phyloP scores from a whole-genome alignment of 2,888 invertebrate species.

The Keiferia lycopersicella region DNA sequence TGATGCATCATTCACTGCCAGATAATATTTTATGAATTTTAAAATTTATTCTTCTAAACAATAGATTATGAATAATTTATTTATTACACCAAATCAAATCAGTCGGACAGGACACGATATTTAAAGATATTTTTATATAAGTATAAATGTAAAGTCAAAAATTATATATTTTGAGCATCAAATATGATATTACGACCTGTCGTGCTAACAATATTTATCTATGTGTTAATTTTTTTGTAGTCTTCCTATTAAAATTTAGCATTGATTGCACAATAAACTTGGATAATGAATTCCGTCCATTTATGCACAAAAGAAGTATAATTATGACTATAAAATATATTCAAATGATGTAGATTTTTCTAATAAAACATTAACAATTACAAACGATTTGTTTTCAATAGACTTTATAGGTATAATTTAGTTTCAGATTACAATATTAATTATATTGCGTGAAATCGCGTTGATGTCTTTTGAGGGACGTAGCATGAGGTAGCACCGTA shows the following conservation, averaged over 20 bases:
- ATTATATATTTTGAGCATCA: slow-evolving; percentile 26
- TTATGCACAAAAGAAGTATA: slow-evolving; percentile 28
- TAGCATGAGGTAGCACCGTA: neutral
- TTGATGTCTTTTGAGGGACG: slow-evolving; percentile 11
- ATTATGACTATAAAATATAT: slow-evolving; percentile 16
- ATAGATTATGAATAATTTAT: neutral
- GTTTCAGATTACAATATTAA: too few species aligned
- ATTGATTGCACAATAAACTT: slow-evolving; percentile 44
- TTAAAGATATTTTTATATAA: slow-evolving; percentile 14
- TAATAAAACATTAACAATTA: slow-evolving; percentile 23
- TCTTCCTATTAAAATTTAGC: slow-evolving; percentile 55
- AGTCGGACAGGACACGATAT: neutral
- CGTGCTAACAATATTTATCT: slow-evolving; percentile 27
- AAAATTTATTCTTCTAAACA: neutral
- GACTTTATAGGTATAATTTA: neutral
- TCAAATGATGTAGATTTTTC: slow-evolving; percentile 28
- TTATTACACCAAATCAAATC: neutral
- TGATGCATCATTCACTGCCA: slow-evolving; percentile 46
- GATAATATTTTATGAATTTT: slow-evolving; percentile 24
- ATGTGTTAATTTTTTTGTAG: slow-evolving; percentile 44
- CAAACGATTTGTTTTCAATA: neutral
- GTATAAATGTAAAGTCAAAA: slow-evolving; percentile 19
- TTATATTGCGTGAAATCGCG: neutral
- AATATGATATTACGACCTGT: neutral
- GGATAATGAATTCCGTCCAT: slow-evolving; percentile 39